A percentile compares a stretch with the other conserved stretches of the same genome.
Conservation (phyloP, 1,140 invertebrate species). For the Eufriesea mexicana region DNA sequence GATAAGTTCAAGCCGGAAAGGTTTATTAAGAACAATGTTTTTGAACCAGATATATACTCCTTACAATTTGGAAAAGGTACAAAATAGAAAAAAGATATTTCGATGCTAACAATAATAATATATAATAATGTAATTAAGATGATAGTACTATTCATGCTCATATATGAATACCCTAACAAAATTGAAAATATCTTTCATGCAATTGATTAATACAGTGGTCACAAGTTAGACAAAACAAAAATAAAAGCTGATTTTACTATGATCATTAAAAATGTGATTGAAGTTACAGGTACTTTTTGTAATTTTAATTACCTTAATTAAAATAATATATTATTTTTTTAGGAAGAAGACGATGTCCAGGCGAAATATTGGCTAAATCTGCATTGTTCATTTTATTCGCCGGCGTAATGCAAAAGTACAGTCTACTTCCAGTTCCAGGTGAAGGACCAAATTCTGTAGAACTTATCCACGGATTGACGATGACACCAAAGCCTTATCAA, state of each 20-base stretch:
- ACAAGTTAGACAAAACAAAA: background rate
- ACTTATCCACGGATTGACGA: conserved; percentile 70
- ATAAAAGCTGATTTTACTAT: background rate
- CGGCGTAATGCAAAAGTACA: conserved; percentile 85
- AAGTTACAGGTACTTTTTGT: background rate
- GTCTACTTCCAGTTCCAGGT: conserved; percentile 74
- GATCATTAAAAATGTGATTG: background rate
- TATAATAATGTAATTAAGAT: background rate
- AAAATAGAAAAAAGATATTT: conserved; percentile 19
- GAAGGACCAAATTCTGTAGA: conserved; percentile 66
- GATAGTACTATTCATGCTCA: background rate
- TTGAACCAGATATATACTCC: conserved; percentile 80
- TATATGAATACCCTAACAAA: too few relatives aligned
- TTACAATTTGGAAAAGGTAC: conserved; percentile 88
- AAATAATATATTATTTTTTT: conserved; percentile 47
- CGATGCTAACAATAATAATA: background rate
- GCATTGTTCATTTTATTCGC: conserved; percentile 89
- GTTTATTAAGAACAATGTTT: conserved; percentile 82
- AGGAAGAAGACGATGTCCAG: conserved; percentile 90
- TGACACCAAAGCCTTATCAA: conserved; percentile 76
- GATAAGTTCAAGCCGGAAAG: conserved; percentile 88
- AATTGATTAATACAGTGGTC: background rate
- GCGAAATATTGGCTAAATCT: conserved; percentile 88
- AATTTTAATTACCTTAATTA: background rate
- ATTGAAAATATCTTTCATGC: background rate